Base-by-base conservation (phyloP, 2,113 vertebrate species). In the Planiliza haematocheilus region DNA sequence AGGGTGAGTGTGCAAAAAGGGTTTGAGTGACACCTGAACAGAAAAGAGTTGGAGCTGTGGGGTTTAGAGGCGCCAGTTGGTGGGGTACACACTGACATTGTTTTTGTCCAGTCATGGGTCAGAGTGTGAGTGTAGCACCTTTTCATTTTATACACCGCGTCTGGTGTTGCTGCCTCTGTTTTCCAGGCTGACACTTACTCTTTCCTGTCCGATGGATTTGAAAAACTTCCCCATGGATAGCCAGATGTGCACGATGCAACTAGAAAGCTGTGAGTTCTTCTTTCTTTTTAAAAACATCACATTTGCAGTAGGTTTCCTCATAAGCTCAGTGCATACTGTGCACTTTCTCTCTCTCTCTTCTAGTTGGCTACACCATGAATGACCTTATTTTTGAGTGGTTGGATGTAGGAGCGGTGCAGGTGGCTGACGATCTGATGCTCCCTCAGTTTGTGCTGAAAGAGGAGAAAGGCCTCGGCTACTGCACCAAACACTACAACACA, bases 191-290 rank as follows among this genome's bases (percentile, higher is more conserved):
- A 99, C 96, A 0, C 94, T 99, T n/a, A 95, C 95, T 74, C 93
- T 99, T 10, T 98, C 96, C 71, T 99, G 97, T 78, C 96, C 96
- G 4, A 99, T 99, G 97, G 95, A 99, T 81, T 94, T 99, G 81
- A 97, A 97, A 87, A 97, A 99, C 85, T 97, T 99, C 82, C 97
- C 97, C 67, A 99, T 97, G 97, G 97, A 99, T 88, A 96, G 95
- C 77, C 97, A 99, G 93, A 97, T 93, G 0, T 98, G 96, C 46
- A 96, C 94, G 0, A 98, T 98, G 97, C 97, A 99, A 87, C 93
- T 99, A 14, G 97, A 99, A 87, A 98, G 97, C 88, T 97, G 97
- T 99, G 91, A 96, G 97, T 89, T 74, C 1, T 49, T 51, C 36
- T 66, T 81, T 50, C 3, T 37, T 9, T 16, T 12, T 18, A 13